Evolutionary conservation across 2,797 vertebrate species (phyloP), one percentile per base, ranked within the genome.

Genomic region (Chromobotia macracanthus): DNA sequence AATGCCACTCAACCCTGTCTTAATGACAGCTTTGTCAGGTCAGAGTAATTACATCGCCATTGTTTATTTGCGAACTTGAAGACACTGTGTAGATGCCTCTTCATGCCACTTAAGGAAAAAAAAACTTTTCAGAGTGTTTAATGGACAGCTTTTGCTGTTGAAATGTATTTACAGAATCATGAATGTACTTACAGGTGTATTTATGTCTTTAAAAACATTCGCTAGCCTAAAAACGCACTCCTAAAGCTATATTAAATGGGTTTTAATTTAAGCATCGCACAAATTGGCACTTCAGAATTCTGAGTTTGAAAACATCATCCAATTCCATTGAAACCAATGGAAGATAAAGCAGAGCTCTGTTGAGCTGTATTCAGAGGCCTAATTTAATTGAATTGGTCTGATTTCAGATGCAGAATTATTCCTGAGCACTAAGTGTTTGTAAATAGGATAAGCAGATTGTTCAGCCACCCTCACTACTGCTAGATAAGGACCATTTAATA

Each of bases 31-130:
- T 84, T 80, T 9, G 80, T 84, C 85, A 82, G 85, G 84, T 82
- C 86, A 53, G 31, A n/a, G 80, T 90, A 89, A 91, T 91, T 87
- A 83, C 86, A 86, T 88, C 88, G 85, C 86, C 75, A 80, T 84
- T 87, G 87, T 90, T 87, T 87, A 87, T 87, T 86, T 88, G 82
- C 23, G 72, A 80, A 85, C 83, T 61, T 84, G 75, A 86, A 85
- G 82, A 67, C 28, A 68, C 80, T 80, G 56, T 85, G 77, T 72
- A 56, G 72, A 75, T 64, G 56, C 13, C 55, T 76, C 51, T 75
- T 46, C 44, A 60, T 65, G 66, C 73, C 72, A 81, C 68, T 75
- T 67, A 81, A 55, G 61, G 67, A 21, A 76, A 69, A 80, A 64
- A 12, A 63, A 55, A 72, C 61, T 75, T 77, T 61, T 72, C 44